Percentiles rank a stretch among this genome's conserved stretches.
phyloP scores from a whole-genome alignment of 2,888 invertebrate genomes.

The Buathra laborator region DNA sequence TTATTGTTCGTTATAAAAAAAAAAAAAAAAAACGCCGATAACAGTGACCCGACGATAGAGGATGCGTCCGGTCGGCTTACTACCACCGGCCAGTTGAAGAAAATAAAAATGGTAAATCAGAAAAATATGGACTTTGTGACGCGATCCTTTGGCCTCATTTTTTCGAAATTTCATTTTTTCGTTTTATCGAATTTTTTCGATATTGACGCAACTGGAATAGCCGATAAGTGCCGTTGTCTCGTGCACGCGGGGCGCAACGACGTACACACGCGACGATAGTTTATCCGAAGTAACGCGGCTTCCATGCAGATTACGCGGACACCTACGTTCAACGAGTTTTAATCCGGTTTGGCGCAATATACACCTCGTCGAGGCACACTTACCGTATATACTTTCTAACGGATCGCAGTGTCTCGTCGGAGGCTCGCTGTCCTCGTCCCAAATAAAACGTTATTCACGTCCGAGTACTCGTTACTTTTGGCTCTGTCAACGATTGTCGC shows the following conservation, averaged over 20 bases:
- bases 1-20: neutral
- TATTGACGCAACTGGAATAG: constrained; percentile 9
- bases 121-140: neutral
- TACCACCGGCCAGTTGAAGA: constrained; percentile 8
- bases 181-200: neutral
- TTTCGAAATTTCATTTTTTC: neutral
- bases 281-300: constrained; percentile 4
- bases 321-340: constrained; percentile 1
- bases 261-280: neutral
- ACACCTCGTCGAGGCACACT: constrained; percentile 20
- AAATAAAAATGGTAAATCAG: constrained; percentile 44
- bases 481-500: constrained; percentile 33
- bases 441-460: constrained; percentile 65
- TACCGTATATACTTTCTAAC: constrained; percentile 45
- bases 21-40: neutral
- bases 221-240: constrained; percentile 2
- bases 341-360: constrained; percentile 29
- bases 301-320: neutral
- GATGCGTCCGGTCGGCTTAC: constrained; percentile 10
- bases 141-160: neutral
- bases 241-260: neutral
- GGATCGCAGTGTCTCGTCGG: neutral
- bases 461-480: constrained; percentile 51
- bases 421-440: constrained; percentile 63
- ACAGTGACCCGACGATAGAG: neutral